Base-by-base conservation (phyloP, 2,113 vertebrate genomes). In the Chionodraco myersi region DNA sequence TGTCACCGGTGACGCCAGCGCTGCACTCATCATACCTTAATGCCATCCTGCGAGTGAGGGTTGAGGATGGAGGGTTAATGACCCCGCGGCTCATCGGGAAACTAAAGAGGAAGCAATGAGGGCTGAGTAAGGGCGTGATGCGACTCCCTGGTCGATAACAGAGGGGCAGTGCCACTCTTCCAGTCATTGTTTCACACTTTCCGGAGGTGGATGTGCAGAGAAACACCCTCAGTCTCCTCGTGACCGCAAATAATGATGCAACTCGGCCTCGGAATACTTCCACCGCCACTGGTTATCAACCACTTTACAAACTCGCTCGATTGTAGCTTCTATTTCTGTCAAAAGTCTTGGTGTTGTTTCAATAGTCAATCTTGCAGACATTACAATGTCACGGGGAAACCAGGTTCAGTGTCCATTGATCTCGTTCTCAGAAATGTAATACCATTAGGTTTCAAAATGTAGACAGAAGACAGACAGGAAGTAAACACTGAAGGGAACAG, bases 151-250 rank as follows among this genome's bases (percentile, higher is more conserved):
- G 59, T 58, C 52, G 72, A 3, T 65, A 74, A 52, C 4, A 10
- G 59, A 71, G 76, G 36, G 75, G 83, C 57, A 72, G 65, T 53
- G 18, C 34, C 18, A 75, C 41, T 58, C 88, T 86, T 91, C 86
- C 86, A 84, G 74, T 83, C 65, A 92, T 91, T 92, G 90, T 93
- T 92, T 79, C 23, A 67, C 59, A 45, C 23, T 86, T 90, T 90
- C 85, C 85, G 59, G 85, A 72, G 68, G 58, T 66, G 82, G 69
- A 47, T 23, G 59, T 75, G 68, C 34, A 12, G 36, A 82, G 75
- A 64, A 85, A 89, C 73, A 41, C 53, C 63, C 64, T 14, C 51
- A 0, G 62, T 72, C 41, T 71, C 73, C 36, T 45, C 1, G 45
- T 61, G 61, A 88, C 63, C 44, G 18, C 49, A 65, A 52, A 60